Base-by-base conservation (phyloP, 2,113 vertebrate genomes). In the Crotalus horridus region DNA sequence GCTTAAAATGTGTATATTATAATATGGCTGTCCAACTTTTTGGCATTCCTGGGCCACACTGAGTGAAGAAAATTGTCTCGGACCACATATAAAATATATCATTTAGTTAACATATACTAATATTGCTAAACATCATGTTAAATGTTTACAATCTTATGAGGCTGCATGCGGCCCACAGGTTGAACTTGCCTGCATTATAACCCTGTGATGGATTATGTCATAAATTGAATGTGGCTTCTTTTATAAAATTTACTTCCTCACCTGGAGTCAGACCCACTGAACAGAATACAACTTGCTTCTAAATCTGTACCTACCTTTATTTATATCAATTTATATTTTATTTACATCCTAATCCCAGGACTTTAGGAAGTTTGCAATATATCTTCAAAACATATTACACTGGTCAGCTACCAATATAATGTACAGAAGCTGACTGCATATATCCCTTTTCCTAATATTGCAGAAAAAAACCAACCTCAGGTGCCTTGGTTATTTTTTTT, bases 401-500 rank as follows among this genome's bases (percentile, higher is more conserved):
- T 4, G 20, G n/a, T 56, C 61, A 23, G n/a, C 53, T 89, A 10
- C 24, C 54, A 54, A 17, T 53, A 29, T 24, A 2, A 53, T 87
- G 29, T 51, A 39, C 29, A 59, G 46, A 48, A 64, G 1, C 9
- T 43, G 85, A 89, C 11, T 10, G 2, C 6, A 87, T 89, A 24
- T 74, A 39, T 59, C 58, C 92, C 39, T n/a, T 20, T 58, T 21
- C 21, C 23, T 56, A 23, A 26, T 24, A 64, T 15, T 13, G 69
- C 21, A 58, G 26, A 8, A 9, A 91, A 90, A 94, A 59, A 94
- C 3, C 89, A 95, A 96, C 94, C 95, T 89, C 95, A 95, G 91
- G 1, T 81, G 96, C 94, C 94, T 97, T 96, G 81, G 0, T 94
- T 96, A 94, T 94, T 89, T 92, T 64, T 64, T 48, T 59, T 88